Base-by-base conservation (phyloP, 2,797 vertebrate genomes). In the Lophius americanus region DNA sequence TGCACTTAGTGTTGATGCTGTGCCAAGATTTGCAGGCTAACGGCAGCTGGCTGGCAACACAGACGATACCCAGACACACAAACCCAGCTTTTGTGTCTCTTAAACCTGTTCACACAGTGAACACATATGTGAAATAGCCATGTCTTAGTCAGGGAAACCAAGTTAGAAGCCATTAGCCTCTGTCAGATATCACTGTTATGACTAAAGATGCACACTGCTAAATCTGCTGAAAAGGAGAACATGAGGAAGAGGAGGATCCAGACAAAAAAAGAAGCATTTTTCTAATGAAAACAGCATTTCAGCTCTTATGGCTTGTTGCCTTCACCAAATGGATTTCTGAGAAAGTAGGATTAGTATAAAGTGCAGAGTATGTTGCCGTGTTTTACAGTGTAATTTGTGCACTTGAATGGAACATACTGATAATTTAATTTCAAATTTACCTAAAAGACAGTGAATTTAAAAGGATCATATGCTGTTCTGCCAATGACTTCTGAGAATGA, bases 121-220 rank as follows among this genome's bases (percentile, higher is more conserved):
- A 23, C 23, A 23, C 62, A 38, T 54, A 57, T 76, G 72, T 64
- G 67, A 78, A 66, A 63, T 56, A 61, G 61, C 77, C 65, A 63
- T 57, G 39, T 61, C 62, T 70, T 23, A 47, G 75, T n/a, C 12
- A 12, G 51, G 49, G 62, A 75, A 62, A 78, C 74, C 13, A 48
- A 88, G 85, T 82, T 58, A 76, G 68, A 83, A 78, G 68, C 75
- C 70, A 87, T 89, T 86, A 90, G 65, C 76, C 73, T 76, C 64
- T 57, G 78, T 89, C 70, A 79, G 75, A 73, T 68, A 53, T 52
- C 67, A 65, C 42, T 87, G 91, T 88, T 90, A 83, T 90, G 91
- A 85, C 84, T 89, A 78, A 43, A 84, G 51, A 73, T 64, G 81
- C 62, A 79, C 61, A 62, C 71, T 23, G 52, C 46, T 82, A 69